phyloP scores from a whole-genome alignment of 2,797 vertebrate genomes.

The Sebastes taczanowskii region DNA sequence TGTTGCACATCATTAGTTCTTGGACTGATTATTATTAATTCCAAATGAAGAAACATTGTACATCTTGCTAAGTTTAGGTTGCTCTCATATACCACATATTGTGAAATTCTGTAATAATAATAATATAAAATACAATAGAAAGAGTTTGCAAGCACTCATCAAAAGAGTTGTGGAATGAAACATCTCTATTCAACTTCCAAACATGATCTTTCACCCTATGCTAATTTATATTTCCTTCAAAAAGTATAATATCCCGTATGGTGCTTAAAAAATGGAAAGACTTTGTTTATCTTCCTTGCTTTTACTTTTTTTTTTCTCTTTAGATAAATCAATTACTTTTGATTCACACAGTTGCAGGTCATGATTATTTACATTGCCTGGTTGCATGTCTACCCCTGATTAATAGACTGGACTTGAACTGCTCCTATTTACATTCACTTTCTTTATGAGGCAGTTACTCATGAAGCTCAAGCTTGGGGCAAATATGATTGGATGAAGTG shows the following conservation, averaged over 20 bases:
- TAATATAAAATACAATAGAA: background rate
- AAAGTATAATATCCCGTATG: too few species aligned
- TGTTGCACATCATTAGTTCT: background rate
- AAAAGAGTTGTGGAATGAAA: too few species aligned
- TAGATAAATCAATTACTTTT: background rate
- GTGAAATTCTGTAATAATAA: too few species aligned
- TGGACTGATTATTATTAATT: background rate
- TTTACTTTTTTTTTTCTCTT: background rate
- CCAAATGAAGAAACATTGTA: background rate
- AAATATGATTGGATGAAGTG: constrained; percentile 53
- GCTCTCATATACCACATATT: too few species aligned
- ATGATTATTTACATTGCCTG: constrained; percentile 25
- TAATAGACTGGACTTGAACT: constrained; percentile 34
- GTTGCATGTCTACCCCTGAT: constrained; percentile 33
- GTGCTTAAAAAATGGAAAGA: too few species aligned
- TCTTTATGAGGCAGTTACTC: constrained; percentile 56
- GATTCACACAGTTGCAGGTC: background rate
- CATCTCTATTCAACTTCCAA: too few species aligned
- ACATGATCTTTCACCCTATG: too few species aligned
- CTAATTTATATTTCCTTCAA: too few species aligned
- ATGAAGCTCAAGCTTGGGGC: constrained; percentile 27
- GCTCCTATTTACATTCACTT: constrained; percentile 39
- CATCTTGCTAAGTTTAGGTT: too few species aligned
- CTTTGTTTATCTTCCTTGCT: background rate
- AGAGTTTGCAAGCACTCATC: background rate